Evolutionary conservation across 2,888 invertebrate species (phyloP).

Genomic region (Apocheima hispidaria): DNA sequence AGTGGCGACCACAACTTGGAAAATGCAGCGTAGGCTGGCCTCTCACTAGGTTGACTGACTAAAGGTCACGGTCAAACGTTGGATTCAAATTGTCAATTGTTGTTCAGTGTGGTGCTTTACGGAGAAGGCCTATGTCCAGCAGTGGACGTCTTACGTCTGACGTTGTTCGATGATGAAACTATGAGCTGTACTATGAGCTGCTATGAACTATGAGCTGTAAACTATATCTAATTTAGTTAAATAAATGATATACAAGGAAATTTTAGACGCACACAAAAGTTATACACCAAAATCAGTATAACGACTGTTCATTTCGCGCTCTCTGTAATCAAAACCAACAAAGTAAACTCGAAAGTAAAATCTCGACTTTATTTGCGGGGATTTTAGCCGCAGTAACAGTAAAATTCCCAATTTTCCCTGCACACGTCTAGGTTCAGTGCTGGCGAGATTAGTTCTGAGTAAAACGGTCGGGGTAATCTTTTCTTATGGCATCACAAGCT

Average conservation of each 20-base stretch:
- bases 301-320: constrained; percentile 9
- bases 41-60: too few relatives aligned
- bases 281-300: constrained; percentile 3
- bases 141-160: too few relatives aligned
- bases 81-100: too few relatives aligned
- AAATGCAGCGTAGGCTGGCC: too few relatives aligned
- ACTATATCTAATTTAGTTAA: neutral
- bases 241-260: neutral
- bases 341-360: constrained; percentile 18
- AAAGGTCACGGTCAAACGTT: too few relatives aligned
- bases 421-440: constrained; percentile 31
- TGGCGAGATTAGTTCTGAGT: constrained; percentile 37
- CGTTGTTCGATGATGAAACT: too few relatives aligned
- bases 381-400: constrained; percentile 24
- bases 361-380: constrained; percentile 19
- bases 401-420: constrained; percentile 33
- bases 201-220: too few relatives aligned
- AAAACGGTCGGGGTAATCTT: constrained; percentile 39
- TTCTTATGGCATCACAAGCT: constrained; percentile 40
- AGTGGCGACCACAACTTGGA: too few relatives aligned
- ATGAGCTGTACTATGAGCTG: too few relatives aligned
- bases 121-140: too few relatives aligned
- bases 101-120: too few relatives aligned
- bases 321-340: constrained; percentile 14
- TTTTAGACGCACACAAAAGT: neutral